Conservation (phyloP, 2,888 invertebrate species). For the Aphrophora alni region DNA sequence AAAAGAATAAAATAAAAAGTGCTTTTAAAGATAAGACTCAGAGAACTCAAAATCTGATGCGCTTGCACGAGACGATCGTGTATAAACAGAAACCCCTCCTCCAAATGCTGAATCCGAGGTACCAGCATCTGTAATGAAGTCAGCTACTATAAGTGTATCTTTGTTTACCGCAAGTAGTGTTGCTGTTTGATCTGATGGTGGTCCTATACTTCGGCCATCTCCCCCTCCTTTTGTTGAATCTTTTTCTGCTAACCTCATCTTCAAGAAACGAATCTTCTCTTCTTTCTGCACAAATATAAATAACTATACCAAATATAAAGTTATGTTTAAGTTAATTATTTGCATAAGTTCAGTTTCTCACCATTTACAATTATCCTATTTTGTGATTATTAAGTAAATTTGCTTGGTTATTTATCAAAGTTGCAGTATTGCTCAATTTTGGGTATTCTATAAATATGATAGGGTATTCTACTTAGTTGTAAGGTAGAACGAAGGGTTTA, state of each 20-base stretch:
- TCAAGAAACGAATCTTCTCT: conserved; percentile 82
- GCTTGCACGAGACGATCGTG: conserved; percentile 81
- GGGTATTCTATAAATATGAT: no score
- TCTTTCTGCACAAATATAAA: no score
- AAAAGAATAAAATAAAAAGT: not conserved
- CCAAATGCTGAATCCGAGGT: conserved; percentile 82
- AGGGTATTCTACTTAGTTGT: no score
- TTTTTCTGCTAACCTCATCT: conserved; percentile 80
- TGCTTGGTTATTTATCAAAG: no score
- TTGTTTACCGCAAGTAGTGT: conserved; percentile 62
- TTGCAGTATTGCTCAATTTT: no score
- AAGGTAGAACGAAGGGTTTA: no score
- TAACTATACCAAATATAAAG: no score
- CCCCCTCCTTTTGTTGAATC: conserved; percentile 62
- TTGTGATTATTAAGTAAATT: no score
- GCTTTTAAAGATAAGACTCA: conserved; percentile 77
- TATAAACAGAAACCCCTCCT: conserved; percentile 72
- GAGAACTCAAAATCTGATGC: conserved; percentile 89
- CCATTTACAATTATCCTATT: no score
- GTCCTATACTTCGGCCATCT: conserved; percentile 39
- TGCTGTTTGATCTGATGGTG: conserved; percentile 49
- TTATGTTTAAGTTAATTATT: no score
- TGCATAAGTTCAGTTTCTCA: no score
- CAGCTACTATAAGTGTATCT: conserved; percentile 74
- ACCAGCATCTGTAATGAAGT: conserved; percentile 77